Evolutionary conservation across 2,888 invertebrate species (phyloP).

Genomic region (Trissonchulus sp.): DNA sequence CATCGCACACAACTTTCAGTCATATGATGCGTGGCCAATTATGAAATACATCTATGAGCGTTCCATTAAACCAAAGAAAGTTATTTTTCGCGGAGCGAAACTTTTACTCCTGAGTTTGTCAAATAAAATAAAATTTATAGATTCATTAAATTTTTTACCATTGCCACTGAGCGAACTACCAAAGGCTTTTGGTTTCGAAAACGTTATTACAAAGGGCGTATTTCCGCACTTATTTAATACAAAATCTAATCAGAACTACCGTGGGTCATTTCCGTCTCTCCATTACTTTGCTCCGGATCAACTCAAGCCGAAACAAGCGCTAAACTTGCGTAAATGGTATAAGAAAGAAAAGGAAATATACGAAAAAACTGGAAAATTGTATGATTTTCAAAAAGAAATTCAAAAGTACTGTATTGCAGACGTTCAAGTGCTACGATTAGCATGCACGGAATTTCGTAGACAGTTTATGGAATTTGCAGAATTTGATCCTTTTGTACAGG

Average conservation of each 20-base stretch:
- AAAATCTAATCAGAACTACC: neutral
- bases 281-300: neutral
- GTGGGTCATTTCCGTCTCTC: neutral
- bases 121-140: slow-evolving; percentile 12
- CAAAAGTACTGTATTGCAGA: slow-evolving; percentile 19
- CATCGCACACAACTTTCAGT: slow-evolving; percentile 17
- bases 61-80: slow-evolving; percentile 12
- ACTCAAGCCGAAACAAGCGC: neutral
- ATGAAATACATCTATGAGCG: slow-evolving; percentile 5
- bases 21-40: slow-evolving; percentile 3
- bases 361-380: neutral
- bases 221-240: slow-evolving; percentile 24
- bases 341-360: neutral
- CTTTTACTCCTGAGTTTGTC: neutral
- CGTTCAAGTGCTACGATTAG: neutral
- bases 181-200: slow-evolving; percentile 1
- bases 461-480: neutral
- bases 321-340: neutral
- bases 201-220: neutral
- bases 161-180: slow-evolving; percentile 7
- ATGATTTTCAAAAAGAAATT: neutral
- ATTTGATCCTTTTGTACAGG: slow-evolving; percentile 9
- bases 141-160: slow-evolving; percentile 20
- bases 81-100: slow-evolving; percentile 9
- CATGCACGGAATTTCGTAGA: slow-evolving; percentile 4